Conservation (phyloP, 2,888 invertebrate species). For the Agrochola lota region DNA sequence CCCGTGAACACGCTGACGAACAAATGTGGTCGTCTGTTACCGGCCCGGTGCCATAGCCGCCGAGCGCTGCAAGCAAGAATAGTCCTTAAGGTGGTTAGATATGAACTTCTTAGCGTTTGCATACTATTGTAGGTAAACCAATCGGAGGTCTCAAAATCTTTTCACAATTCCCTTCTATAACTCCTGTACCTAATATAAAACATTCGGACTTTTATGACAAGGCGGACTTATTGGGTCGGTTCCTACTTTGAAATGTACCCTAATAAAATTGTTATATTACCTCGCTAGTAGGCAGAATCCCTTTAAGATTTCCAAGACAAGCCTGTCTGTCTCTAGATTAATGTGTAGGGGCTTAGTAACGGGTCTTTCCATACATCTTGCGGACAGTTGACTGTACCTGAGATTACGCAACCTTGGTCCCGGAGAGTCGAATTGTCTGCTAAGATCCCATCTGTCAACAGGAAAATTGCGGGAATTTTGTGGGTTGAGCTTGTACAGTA, state of each 20-base stretch:
- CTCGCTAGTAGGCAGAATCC: not conserved
- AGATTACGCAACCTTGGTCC: conserved; percentile 32
- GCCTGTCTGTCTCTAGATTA: conserved; percentile 40
- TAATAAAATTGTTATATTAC: conserved; percentile 28
- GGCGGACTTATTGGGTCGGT: conserved; percentile 5
- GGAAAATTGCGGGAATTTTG: conserved; percentile 8
- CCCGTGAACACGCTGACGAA: too few species aligned
- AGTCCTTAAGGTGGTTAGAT: too few species aligned
- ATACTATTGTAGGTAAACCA: not conserved
- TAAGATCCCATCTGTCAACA: conserved; percentile 43
- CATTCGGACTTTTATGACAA: not conserved
- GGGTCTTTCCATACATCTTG: conserved; percentile 41
- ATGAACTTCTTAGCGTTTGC: too few species aligned
- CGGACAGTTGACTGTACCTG: conserved; percentile 38
- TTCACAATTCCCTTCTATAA: not conserved
- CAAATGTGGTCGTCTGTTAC: too few species aligned
- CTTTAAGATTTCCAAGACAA: conserved; percentile 41
- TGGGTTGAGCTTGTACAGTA: not conserved
- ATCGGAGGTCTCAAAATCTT: not conserved
- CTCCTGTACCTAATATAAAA: not conserved
- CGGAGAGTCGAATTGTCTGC: conserved; percentile 14
- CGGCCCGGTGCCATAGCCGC: too few species aligned
- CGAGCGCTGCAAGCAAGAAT: too few species aligned
- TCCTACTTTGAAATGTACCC: not conserved
- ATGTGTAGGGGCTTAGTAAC: conserved; percentile 35